Evolutionary conservation across 1,140 invertebrate species (phyloP).

Genomic region (Conus ventricosus): DNA sequence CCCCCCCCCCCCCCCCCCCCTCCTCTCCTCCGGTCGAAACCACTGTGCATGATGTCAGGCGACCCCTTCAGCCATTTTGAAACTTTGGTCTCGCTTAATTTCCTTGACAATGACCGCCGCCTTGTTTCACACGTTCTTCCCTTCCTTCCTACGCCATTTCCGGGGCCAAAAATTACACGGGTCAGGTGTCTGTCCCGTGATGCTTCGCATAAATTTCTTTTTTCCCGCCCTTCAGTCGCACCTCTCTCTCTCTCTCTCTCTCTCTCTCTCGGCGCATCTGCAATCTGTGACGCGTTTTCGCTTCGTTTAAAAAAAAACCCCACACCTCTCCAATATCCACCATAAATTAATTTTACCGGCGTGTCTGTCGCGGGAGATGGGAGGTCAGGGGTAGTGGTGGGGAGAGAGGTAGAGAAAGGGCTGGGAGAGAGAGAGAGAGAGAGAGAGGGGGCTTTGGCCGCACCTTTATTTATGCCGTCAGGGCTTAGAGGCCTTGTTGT

Average conservation of each 20-base stretch:
- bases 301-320: not conserved
- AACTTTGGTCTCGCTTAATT: conserved; percentile 24
- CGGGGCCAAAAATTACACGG: conserved; percentile 33
- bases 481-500: not conserved
- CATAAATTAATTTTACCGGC: not conserved
- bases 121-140: conserved; percentile 10
- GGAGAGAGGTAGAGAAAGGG: no score
- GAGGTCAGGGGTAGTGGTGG: no score
- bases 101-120: conserved; percentile 26
- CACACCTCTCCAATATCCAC: not conserved
- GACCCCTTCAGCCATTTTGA: conserved; percentile 20
- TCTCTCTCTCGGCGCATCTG: not conserved
- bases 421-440: no score
- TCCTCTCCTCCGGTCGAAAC: not conserved
- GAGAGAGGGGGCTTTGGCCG: not conserved
- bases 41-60: conserved; percentile 3
- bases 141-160: conserved; percentile 28
- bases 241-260: not conserved
- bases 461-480: not conserved
- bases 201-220: conserved; percentile 26
- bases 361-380: not conserved
- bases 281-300: conserved; percentile 10
- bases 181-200: conserved; percentile 30
- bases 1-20: not conserved
- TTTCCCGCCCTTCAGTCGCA: not conserved